Percentiles rank a stretch among this genome's conserved stretches.
These are phyloP conservation scores for Cryptoleucopteryx plumbea DNA, from an alignment of 2,113 vertebrate genomes.

Conservation along the genomic window DNA sequence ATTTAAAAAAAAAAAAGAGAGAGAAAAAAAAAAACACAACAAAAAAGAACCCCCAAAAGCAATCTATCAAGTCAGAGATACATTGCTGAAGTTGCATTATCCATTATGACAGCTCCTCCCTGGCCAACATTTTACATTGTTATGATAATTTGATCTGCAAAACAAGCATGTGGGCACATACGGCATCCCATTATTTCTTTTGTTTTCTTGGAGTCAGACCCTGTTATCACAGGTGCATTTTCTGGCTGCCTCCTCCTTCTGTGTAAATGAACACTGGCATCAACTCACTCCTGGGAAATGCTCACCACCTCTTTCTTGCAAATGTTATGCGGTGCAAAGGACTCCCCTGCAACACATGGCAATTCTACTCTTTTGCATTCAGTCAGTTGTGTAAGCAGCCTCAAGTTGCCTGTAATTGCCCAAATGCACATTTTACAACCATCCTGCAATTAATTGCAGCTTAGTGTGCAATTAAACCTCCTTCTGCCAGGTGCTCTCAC, in stretches of 20 bases:
- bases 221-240: conserved; percentile 15
- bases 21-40: too few relatives aligned
- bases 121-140: neutral
- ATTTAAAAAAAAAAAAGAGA: neutral
- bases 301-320: neutral
- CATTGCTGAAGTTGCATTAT: neutral
- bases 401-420: neutral
- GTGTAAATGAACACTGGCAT: neutral
- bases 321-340: neutral
- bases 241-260: neutral
- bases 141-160: neutral
- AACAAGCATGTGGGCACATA: neutral
- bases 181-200: neutral
- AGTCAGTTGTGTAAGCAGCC: neutral
- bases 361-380: neutral
- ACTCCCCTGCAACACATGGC: neutral
- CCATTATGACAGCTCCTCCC: neutral
- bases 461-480: conserved; percentile 13
- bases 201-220: neutral
- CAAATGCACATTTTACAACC: neutral
- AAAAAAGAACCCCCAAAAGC: neutral
- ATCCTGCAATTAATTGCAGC: conserved; percentile 9
- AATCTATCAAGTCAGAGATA: neutral
- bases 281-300: neutral
- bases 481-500: conserved; percentile 10